These are phyloP conservation scores for Channa argus DNA, from an alignment of 2,113 vertebrate genomes.

Conservation along the genomic window DNA sequence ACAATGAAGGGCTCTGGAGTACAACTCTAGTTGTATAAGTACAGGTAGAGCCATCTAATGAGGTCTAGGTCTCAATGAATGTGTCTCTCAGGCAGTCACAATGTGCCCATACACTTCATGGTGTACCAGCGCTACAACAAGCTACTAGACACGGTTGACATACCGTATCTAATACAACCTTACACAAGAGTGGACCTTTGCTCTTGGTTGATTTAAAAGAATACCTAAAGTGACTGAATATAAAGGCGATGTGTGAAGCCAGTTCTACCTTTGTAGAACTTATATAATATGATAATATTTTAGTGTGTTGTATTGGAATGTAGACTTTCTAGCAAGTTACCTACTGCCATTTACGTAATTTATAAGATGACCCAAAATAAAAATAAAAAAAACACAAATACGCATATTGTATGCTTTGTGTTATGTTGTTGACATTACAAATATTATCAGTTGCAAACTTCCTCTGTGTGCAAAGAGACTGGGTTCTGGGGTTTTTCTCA, in stretches of 20 bases:
- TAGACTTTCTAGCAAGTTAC: not conserved
- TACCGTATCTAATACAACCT: not conserved
- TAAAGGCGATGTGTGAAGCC: not conserved
- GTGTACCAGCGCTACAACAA: not conserved
- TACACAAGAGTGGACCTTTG: not conserved
- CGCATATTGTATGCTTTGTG: too few species aligned
- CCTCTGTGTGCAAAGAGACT: not conserved
- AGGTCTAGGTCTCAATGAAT: not conserved
- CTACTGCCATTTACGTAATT: not conserved
- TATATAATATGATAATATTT: not conserved
- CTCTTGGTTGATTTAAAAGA: not conserved
- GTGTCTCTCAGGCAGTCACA: conserved; percentile 10
- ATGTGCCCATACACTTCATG: not conserved
- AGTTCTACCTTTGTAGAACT: not conserved
- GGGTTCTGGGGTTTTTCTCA: not conserved
- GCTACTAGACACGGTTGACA: not conserved
- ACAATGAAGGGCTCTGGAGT: not conserved
- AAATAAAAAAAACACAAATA: too few species aligned
- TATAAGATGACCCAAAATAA: too few species aligned
- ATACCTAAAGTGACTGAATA: not conserved
- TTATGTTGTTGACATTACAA: too few species aligned
- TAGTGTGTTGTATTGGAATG: not conserved
- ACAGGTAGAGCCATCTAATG: conserved; percentile 8
- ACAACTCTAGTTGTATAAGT: not conserved
- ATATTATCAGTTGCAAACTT: too few species aligned